phyloP scores from a whole-genome alignment of 1,140 invertebrate genomes.

The Lamellibrachia luymesi region DNA sequence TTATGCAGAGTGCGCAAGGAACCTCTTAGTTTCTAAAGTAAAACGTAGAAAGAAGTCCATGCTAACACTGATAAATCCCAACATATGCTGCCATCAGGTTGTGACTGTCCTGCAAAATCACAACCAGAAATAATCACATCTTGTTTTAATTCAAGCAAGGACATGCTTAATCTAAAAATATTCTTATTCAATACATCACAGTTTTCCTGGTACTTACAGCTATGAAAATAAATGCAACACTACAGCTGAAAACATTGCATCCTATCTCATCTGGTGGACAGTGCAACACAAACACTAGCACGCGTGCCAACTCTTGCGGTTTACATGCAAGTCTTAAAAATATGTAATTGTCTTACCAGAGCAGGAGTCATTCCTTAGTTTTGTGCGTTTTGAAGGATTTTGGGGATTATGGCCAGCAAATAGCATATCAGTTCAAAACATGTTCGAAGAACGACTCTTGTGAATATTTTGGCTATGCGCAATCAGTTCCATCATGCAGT shows the following conservation, averaged over 20 bases:
- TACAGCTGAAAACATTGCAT: neutral
- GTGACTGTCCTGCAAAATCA: slow-evolving; percentile 2
- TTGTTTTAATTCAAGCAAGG: neutral
- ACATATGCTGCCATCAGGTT: neutral
- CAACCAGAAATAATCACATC: slow-evolving; percentile 5
- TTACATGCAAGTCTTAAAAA: neutral
- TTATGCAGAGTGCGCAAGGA: neutral
- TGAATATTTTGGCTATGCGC: neutral
- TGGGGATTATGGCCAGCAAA: neutral
- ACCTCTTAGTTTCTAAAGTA: neutral
- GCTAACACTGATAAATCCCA: neutral
- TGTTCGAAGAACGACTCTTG: neutral
- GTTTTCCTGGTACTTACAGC: too few species aligned
- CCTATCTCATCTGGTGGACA: too few species aligned
- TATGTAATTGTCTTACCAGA: neutral
- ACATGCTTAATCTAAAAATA: neutral
- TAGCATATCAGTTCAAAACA: neutral
- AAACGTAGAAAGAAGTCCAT: neutral
- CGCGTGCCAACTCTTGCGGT: neutral
- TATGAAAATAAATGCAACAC: neutral
- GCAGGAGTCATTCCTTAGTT: neutral
- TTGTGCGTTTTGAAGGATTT: neutral
- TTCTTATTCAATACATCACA: too few species aligned
- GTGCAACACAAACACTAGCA: neutral
- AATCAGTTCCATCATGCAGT: neutral